phyloP scores from a whole-genome alignment of 1,140 invertebrate genomes.

The Procambarus clarkii region DNA sequence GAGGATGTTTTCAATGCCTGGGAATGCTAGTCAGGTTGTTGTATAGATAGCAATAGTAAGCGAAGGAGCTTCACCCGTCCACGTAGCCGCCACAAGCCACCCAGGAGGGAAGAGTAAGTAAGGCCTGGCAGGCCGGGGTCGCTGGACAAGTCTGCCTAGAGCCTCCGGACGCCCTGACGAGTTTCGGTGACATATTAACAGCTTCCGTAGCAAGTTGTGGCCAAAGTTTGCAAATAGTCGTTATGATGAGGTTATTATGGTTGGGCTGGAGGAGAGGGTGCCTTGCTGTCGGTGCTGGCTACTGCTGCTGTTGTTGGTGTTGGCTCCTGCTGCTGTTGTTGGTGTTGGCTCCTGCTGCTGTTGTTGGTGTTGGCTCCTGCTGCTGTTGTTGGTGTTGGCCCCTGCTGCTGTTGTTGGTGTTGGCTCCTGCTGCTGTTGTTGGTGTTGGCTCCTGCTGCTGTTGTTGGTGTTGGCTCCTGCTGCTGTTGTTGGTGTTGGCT shows the following conservation, averaged over 20 bases:
- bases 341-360: not conserved
- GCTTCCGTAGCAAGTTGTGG: not conserved
- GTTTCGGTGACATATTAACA: constrained; percentile 10
- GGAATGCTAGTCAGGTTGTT: too few relatives aligned
- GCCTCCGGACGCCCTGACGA: not conserved
- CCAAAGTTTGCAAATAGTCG: constrained; percentile 16
- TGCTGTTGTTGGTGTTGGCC: not conserved
- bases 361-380: not conserved
- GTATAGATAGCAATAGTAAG: too few relatives aligned
- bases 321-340: not conserved
- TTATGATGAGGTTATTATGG: constrained; percentile 20
- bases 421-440: not conserved
- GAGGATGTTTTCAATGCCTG: too few relatives aligned
- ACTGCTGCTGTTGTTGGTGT: not conserved
- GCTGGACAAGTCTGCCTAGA: not conserved
- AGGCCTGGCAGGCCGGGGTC: too few relatives aligned
- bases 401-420: not conserved
- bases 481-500: not conserved
- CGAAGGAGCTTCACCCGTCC: too few relatives aligned
- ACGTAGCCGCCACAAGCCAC: too few relatives aligned
- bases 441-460: not conserved
- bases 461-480: not conserved
- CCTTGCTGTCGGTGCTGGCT: not conserved
- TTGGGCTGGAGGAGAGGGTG: not conserved
- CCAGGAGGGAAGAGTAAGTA: too few relatives aligned